Base-by-base conservation (phyloP, 2,888 invertebrate genomes). In the Acanthosoma haemorrhoidale region DNA sequence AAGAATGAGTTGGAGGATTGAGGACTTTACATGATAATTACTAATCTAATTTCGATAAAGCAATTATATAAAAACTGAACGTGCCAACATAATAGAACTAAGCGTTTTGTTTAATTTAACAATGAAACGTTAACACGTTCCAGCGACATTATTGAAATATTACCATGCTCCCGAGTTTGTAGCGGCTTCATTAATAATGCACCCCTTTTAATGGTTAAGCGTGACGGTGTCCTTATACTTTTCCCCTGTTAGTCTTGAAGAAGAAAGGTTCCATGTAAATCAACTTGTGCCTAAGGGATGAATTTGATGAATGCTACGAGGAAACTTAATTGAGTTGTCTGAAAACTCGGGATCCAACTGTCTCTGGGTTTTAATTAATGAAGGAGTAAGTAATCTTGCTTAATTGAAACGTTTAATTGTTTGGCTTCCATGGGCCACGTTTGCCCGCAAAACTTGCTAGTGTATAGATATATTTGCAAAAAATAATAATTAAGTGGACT, bases 341-440 rank as follows among this genome's bases (percentile, higher is more conserved):
- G 51, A 51, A 51, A 51, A 51, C 29, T 51, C 51, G 51, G 25
- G 51, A 51, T 51, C 51, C 25, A 51, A 51, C 51, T 51, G 51
- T 51, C 51, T 51, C 25, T 25, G 51, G 5, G 51, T 51, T 51
- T 51, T 51, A 51, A 51, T 51, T 51, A 51, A 51, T 51, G 25
- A 51, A 51, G 51, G n/a, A 51, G 51, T 51, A 51, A 51, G 51
- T 51, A 51, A 51, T 51, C 51, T 51, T 51, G 25, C 51, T 51
- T 51, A 51, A 51, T 51, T 51, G 51, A 51, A 51, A 25, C 51
- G 25, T 51, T 25, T 51, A 51, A 51, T 51, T 51, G 51, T 51
- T 51, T 25, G 21, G 29, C 51, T 51, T 51, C 51, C 51, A 2
- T 25, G 51, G 25, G 25, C 13, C n/a, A 51, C 51, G 29, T 51